These are phyloP conservation scores for Nomada goodeniana DNA, from an alignment of 2,888 invertebrate species.

Conservation along the genomic window DNA sequence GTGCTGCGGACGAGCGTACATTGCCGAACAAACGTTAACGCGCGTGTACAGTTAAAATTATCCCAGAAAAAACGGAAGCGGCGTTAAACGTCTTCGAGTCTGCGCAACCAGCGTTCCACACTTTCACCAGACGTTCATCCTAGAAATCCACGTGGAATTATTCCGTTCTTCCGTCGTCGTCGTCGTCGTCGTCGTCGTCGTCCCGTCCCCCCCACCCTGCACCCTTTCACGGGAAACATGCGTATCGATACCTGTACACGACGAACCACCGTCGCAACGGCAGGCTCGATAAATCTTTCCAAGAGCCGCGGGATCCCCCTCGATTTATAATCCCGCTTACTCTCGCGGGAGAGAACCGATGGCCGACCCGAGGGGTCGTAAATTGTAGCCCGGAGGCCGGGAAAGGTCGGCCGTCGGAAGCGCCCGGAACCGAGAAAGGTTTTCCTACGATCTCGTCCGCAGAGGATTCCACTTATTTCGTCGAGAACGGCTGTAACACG, in stretches of 20 bases:
- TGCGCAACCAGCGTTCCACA: not conserved
- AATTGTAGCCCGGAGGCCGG: conserved; percentile 31
- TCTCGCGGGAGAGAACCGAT: conserved; percentile 35
- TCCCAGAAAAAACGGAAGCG: too few species aligned
- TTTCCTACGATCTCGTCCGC: conserved; percentile 51
- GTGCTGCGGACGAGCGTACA: too few species aligned
- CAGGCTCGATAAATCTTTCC: conserved; percentile 25
- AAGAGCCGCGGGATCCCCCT: conserved; percentile 35
- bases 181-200: too few species aligned
- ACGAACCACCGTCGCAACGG: not conserved
- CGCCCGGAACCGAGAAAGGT: conserved; percentile 8
- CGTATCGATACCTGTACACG: not conserved
- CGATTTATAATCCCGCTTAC: conserved; percentile 41
- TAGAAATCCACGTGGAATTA: not conserved
- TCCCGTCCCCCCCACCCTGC: not conserved
- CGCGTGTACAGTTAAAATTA: too few species aligned
- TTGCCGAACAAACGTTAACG: too few species aligned
- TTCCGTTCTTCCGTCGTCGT: too few species aligned
- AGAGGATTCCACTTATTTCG: conserved; percentile 32
- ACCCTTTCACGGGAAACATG: not conserved
- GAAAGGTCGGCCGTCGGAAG: conserved; percentile 29
- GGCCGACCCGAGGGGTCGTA: conserved; percentile 10
- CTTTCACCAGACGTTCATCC: not conserved
- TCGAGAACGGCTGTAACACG: not conserved
- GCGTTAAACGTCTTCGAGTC: too few species aligned